Conservation (phyloP, 2,888 invertebrate genomes). For the Rhingia rostrata region DNA sequence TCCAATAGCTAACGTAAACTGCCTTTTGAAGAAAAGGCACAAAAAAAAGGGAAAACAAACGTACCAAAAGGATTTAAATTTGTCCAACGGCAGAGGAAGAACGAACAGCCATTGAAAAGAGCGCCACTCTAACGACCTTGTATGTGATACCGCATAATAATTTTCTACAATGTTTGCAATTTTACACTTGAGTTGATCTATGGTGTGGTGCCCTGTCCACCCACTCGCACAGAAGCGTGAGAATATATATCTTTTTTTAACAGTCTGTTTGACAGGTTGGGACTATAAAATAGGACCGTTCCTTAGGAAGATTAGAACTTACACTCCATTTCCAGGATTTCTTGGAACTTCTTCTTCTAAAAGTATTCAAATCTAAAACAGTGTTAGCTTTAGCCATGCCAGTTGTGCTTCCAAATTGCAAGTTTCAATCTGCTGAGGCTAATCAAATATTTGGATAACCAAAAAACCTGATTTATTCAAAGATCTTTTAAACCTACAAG, state of each 20-base stretch:
- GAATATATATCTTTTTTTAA: conserved; percentile 4
- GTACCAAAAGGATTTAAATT: conserved; percentile 11
- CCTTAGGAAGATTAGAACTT: too few species aligned
- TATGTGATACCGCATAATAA: conserved; percentile 70
- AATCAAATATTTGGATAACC: too few species aligned
- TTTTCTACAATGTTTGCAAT: conserved; percentile 65
- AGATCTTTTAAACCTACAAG: too few species aligned
- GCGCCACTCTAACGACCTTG: conserved; percentile 22
- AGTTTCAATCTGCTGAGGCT: too few species aligned
- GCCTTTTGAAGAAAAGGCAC: neutral
- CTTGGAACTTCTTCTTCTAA: too few species aligned
- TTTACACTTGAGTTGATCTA: conserved; percentile 69
- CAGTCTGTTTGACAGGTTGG: conserved; percentile 7
- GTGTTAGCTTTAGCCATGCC: too few species aligned
- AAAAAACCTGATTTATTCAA: too few species aligned
- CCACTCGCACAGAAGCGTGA: conserved; percentile 14
- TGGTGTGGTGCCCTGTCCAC: conserved; percentile 26
- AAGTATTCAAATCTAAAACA: too few species aligned
- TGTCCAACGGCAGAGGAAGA: neutral
- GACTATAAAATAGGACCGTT: too few species aligned
- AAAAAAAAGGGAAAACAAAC: neutral
- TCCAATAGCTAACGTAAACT: conserved; percentile 13
- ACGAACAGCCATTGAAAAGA: neutral
- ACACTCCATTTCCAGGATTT: too few species aligned
- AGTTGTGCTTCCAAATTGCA: too few species aligned